These are phyloP conservation scores for Myocastor coypus DNA, from an alignment of 2,113 vertebrate genomes.

Conservation along the genomic window DNA sequence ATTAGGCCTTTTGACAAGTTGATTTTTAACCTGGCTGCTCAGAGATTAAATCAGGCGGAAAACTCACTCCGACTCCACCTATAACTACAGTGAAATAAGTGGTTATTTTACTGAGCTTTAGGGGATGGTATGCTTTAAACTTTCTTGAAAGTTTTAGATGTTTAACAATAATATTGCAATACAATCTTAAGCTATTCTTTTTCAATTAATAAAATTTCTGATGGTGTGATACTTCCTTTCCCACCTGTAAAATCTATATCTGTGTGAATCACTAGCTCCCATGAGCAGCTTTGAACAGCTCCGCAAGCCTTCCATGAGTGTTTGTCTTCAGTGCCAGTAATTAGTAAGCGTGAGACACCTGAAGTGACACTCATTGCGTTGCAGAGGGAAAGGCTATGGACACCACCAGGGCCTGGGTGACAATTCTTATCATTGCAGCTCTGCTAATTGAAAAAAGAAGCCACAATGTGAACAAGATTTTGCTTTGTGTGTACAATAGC, in stretches of 20 bases:
- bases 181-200: not conserved
- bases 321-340: not conserved
- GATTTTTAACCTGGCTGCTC: conserved; percentile 57
- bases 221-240: not conserved
- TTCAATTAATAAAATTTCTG: conserved; percentile 1
- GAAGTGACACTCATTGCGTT: not conserved
- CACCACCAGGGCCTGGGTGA: not conserved
- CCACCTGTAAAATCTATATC: not conserved
- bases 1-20: conserved; percentile 55
- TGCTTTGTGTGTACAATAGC: not conserved
- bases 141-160: conserved; percentile 44
- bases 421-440: not conserved
- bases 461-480: not conserved
- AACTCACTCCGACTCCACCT: not conserved
- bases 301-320: too few relatives aligned
- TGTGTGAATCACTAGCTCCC: not conserved
- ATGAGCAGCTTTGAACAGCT: not conserved
- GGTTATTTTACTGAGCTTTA: not conserved
- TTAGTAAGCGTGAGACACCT: not conserved
- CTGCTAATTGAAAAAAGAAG: not conserved
- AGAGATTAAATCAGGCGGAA: conserved; percentile 66
- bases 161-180: not conserved
- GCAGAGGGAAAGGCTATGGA: too few relatives aligned
- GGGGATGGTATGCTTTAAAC: not conserved
- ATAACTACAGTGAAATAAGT: conserved; percentile 33